A percentile compares a stretch with the other conserved stretches of the same genome.
These are phyloP conservation scores for Metellina segmentata DNA, from an alignment of 2,888 invertebrate genomes.

Conservation along the genomic window DNA sequence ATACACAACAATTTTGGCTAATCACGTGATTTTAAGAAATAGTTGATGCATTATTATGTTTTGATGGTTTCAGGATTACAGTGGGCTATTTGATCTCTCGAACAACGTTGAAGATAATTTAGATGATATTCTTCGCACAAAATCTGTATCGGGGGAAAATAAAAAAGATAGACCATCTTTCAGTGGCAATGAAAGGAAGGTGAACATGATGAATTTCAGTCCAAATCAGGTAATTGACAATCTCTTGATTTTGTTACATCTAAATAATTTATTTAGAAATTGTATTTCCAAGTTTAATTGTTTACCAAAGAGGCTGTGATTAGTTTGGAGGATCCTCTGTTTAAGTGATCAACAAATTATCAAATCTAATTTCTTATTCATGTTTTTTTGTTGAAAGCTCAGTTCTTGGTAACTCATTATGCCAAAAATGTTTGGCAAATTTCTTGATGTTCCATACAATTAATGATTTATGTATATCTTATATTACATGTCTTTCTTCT, in stretches of 20 bases:
- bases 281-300: no score
- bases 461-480: neutral
- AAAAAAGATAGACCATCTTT: slow-evolving; percentile 84
- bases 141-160: slow-evolving; percentile 83
- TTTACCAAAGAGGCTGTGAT: no score
- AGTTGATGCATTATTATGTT: neutral
- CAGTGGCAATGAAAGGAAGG: slow-evolving; percentile 83
- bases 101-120: slow-evolving; percentile 87
- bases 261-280: no score
- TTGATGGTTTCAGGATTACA: slow-evolving; percentile 86
- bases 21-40: neutral
- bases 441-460: neutral
- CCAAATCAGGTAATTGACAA: slow-evolving; percentile 85
- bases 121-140: slow-evolving; percentile 83
- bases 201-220: slow-evolving; percentile 89
- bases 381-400: no score
- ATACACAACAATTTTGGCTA: neutral
- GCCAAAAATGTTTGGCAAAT: neutral
- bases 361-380: no score
- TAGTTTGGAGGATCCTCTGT: no score
- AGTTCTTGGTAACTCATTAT: no score
- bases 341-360: no score
- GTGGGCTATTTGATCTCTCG: slow-evolving; percentile 91
- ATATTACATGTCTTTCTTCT: neutral
- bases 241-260: neutral